Percentiles rank a stretch among this genome's conserved stretches.
Conservation (phyloP, 2,888 invertebrate species). For the Hirtodrosophila cameraria region DNA sequence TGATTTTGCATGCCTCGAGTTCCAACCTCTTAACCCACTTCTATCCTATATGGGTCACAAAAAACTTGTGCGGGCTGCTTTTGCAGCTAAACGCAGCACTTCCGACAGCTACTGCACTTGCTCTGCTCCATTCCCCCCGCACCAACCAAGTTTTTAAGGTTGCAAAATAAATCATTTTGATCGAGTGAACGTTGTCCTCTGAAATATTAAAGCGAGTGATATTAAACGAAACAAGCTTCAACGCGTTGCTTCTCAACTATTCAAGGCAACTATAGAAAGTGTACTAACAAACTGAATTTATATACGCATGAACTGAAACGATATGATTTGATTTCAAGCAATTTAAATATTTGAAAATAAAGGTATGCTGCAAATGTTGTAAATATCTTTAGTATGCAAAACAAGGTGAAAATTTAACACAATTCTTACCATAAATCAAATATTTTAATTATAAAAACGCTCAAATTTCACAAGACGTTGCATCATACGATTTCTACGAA, state of each 20-base stretch:
- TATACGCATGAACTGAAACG: no score
- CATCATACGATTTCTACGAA: no score
- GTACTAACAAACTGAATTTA: neutral
- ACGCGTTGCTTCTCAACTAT: neutral
- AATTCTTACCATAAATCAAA: no score
- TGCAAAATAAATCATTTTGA: conserved; percentile 72
- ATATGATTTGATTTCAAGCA: no score
- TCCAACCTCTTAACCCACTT: conserved; percentile 14
- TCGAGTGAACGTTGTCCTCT: conserved; percentile 59
- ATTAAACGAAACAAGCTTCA: conserved; percentile 6
- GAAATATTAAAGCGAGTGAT: conserved; percentile 53
- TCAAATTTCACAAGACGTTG: no score
- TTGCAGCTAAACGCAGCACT: conserved; percentile 42
- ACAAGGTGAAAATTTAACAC: no score
- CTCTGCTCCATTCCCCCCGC: conserved; percentile 26
- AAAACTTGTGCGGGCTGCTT: conserved; percentile 32
- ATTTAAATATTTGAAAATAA: no score
- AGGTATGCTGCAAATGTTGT: no score
- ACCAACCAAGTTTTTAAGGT: conserved; percentile 31
- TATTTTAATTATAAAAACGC: no score
- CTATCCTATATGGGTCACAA: conserved; percentile 47
- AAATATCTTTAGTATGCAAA: no score
- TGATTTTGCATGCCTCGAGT: conserved; percentile 63
- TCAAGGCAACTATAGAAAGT: neutral
- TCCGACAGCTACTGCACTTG: conserved; percentile 35